Evolutionary conservation across 2,797 vertebrate genomes (phyloP), one percentile per base, ranked within the genome.

Genomic region (Ctenopoma multispine): DNA sequence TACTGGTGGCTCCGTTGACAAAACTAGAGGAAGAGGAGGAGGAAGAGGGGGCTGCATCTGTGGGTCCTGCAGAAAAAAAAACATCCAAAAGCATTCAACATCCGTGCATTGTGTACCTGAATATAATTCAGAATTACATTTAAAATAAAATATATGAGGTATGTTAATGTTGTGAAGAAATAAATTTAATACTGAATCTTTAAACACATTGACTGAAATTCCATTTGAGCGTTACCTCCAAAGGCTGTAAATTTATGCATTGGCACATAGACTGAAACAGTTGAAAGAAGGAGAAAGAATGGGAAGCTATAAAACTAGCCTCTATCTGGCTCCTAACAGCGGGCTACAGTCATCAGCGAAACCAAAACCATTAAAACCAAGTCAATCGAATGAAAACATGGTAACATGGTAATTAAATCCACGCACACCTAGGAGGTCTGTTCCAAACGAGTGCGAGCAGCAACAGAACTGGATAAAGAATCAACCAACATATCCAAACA

Each of bases 1-100:
- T 98, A 89, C 97, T 99, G 67, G 97, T 98, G 91, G 95, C 98
- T 90, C 98, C 97, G 74, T 98, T 99, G 71, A 99, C 97, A 91
- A 97, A 97, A 92, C 94, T 96, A 87, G 97, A 97, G 74, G 96
- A 97, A 0, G 97, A 96, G 44, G 97, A 96, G 44, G 97, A 95
- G 71, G 96, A 92, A 44, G 96, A 95, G 49, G 96, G 95, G 63
- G 96, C 94, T 40, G 95, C 94, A 82, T 99, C 97, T 79, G 96
- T 93, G 62, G 96, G 96, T 95, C 97, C 98, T 99, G 94, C 85
- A 77, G 66, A 18, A 4, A 48, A 18, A 4, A 48, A 41, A 21
- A 67, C 1, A 54, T 65, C 47, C 31, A 70, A 7, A 68, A 36
- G 3, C 15, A 18, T 20, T 20, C 8, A 49, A 67, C 11, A 64